Base-by-base conservation (phyloP, 2,797 vertebrate genomes). In the Arremon aurantiirostris region DNA sequence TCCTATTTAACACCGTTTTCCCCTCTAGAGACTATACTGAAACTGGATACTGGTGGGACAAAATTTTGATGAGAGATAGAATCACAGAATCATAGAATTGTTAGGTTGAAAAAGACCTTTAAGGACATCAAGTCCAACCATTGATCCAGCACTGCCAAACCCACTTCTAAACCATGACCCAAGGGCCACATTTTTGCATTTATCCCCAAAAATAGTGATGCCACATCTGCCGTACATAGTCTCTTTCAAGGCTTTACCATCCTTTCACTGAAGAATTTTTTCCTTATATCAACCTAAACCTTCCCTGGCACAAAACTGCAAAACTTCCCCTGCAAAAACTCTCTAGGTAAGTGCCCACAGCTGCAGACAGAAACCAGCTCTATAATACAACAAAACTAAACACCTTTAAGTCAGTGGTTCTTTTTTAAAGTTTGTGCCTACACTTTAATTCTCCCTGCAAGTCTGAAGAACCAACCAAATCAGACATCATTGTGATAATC, bases 1-100 rank as follows among this genome's bases (percentile, higher is more conserved):
- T 96, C 82, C 85, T 91, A 12, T 95, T 94, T 95, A 96, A 95
- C 53, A 91, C 72, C 9, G 0, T 83, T 90, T 75, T 69, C 50
- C 41, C 39, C 80, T 76, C 63, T 46, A 71, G 55, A 92, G 84
- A 76, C 69, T 39, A 47, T 28, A 78, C 41, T 85, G 60, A 93
- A 87, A 78, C 39, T 66, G 61, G 26, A 56, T 89, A 59, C 61
- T 86, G 8, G 2, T 34, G 47, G 32, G 90, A 93, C 18, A 86
- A 23, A 77, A 77, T 95, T 64, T 77, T 92, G 22, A 86, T 65
- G 68, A 91, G 63, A 95, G 22, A n/a, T 1, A 46, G 52, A 70
- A 64, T 46, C n/a, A 46, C 30, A 59, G 50, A 77, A 57, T 64
- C 57, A 34, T 7, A 28, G 30, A 75, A 61, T 17, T 30, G 13